Evolutionary conservation across 2,113 vertebrate genomes (phyloP), one percentile per base, ranked within the genome.

Genomic region (Penelope pileata): DNA sequence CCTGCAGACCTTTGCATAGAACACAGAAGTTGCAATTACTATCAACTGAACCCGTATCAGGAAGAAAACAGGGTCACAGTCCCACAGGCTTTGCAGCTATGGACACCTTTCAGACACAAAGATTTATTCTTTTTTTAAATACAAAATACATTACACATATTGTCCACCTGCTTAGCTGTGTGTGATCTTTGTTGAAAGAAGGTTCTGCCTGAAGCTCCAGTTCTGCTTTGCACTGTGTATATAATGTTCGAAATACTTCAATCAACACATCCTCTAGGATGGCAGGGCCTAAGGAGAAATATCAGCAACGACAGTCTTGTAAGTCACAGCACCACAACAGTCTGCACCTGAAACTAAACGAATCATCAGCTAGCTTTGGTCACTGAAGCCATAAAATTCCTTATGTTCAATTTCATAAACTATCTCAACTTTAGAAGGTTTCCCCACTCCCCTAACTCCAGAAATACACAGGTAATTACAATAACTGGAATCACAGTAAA

Each of bases 251-350:
- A 97, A 99, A 99, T 42, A 99, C 99, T 97, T 99, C 99, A 72
- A 99, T 99, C 89, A 99, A 90, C 73, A 99, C 99, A 88, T 99
- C 99, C 96, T 99, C 99, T 15, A 99, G 97, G 96, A 99, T 99
- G 56, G 98, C 99, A 94, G 99, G 99, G 56, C 99, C 99, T 99
- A 93, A 29, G 93, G 64, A 51, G 78, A 78, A 97, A 96, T 16
- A 90, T 12, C 87, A 86, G 34, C 27, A 95, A 34, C 53, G 16
- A 91, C 10, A 47, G 9, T 6, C 30, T 69, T 18, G 12, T 2
- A 17, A n/a, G 45, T 27, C 80, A 63, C 0, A 83, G 45, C 32
- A 69, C 15, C 10, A 2, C 22, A 77, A 26, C 26, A 70, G 17
- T 8, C 16, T 32, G 11, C 22, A 48, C 50, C 32, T 36, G 32